Conservation (phyloP, 2,797 vertebrate genomes). For the Neopelma chrysocephalum region DNA sequence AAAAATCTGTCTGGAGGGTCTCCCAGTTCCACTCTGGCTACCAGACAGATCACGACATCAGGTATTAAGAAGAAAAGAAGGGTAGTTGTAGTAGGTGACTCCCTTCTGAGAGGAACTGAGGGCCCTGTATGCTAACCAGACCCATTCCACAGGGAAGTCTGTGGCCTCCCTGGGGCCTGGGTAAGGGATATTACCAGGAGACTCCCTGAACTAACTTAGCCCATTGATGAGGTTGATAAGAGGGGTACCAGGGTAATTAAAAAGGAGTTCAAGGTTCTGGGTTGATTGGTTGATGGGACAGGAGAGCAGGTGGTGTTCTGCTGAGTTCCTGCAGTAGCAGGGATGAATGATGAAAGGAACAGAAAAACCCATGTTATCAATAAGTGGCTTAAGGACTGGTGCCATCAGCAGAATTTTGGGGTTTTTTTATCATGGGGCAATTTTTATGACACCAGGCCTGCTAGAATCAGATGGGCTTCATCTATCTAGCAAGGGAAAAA, state of each 20-base stretch:
- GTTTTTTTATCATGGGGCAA: not conserved
- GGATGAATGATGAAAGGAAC: not conserved
- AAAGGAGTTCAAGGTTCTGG: not conserved
- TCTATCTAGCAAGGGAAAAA: not conserved
- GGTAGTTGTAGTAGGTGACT: not conserved
- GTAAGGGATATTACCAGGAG: not conserved
- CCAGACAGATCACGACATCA: not conserved
- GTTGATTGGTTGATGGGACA: not conserved
- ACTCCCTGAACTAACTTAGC: not conserved
- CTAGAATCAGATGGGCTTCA: not conserved
- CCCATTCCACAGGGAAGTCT: not conserved
- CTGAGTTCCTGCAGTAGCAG: not conserved
- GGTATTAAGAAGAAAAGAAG: not conserved
- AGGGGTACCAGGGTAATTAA: not conserved
- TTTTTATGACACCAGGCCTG: not conserved
- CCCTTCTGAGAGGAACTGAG: not conserved
- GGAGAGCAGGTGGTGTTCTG: not conserved
- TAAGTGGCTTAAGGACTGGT: not conserved
- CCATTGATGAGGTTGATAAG: not conserved
- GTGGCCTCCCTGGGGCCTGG: not conserved
- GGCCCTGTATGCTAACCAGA: not conserved
- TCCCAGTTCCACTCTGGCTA: not conserved
- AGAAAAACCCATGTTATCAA: not conserved
- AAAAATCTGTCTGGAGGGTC: not conserved
- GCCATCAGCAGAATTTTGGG: not conserved